Percentiles rank a stretch among this genome's conserved stretches.
phyloP scores from a whole-genome alignment of 2,797 vertebrate species.

The Melanotaenia trifasciata region DNA sequence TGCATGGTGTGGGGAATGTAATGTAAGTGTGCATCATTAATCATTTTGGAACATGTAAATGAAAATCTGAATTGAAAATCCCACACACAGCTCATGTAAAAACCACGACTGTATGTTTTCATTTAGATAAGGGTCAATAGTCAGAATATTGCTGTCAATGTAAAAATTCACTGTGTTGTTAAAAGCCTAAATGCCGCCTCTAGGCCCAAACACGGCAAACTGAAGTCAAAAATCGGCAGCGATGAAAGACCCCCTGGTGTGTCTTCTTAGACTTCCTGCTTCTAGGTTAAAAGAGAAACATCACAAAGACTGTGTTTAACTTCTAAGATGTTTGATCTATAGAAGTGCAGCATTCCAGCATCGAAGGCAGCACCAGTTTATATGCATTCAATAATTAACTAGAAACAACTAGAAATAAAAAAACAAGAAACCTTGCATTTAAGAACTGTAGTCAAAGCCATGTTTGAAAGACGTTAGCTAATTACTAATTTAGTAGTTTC shows the following conservation, averaged over 20 bases:
- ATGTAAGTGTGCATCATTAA: too few species aligned
- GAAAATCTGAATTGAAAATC: too few species aligned
- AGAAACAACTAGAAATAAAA: background rate
- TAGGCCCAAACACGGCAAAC: background rate
- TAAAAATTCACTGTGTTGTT: too few species aligned
- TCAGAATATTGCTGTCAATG: too few species aligned
- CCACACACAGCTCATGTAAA: too few species aligned
- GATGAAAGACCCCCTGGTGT: background rate
- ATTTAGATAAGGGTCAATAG: too few species aligned
- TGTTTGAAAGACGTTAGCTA: background rate
- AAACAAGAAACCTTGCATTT: background rate
- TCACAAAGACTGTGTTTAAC: background rate
- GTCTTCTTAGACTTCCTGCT: background rate
- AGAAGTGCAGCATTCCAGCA: background rate
- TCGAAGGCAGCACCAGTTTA: background rate
- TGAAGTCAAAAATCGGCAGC: background rate
- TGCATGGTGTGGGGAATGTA: too few species aligned
- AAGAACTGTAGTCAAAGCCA: background rate
- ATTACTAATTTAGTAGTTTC: background rate
- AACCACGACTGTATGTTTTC: too few species aligned
- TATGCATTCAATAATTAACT: background rate
- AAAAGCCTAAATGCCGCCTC: too few species aligned
- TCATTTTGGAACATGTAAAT: too few species aligned
- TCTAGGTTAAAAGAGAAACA: background rate
- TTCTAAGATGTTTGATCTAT: background rate